phyloP scores from a whole-genome alignment of 1,140 invertebrate species.

The Leptonema lineaticorne region DNA sequence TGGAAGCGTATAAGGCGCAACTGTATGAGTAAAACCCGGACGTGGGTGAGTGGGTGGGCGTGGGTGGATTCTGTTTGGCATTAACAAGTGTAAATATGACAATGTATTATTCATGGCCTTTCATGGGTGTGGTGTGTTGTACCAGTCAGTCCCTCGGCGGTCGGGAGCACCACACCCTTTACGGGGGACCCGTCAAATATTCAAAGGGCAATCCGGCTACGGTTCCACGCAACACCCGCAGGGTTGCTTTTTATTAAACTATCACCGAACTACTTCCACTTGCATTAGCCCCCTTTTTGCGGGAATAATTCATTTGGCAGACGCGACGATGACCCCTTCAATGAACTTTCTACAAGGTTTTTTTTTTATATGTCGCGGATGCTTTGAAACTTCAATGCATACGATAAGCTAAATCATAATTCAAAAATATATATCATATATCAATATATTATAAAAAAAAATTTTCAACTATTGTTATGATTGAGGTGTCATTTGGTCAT shows the following conservation, averaged over 20 bases:
- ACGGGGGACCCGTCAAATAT: conserved; percentile 35
- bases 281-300: conserved; percentile 2
- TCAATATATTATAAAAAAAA: no score
- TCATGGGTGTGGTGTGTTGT: neutral
- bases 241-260: conserved; percentile 24
- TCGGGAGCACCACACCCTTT: neutral
- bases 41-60: neutral
- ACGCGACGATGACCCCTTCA: neutral
- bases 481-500: no score
- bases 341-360: no score
- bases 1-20: no score
- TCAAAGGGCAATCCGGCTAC: conserved; percentile 32
- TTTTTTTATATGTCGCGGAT: no score
- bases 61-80: conserved; percentile 26
- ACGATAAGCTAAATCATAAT: no score
- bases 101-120: conserved; percentile 35
- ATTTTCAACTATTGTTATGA: no score
- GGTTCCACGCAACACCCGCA: conserved; percentile 21
- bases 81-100: conserved; percentile 37
- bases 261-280: conserved; percentile 23
- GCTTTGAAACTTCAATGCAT: no score
- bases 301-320: neutral
- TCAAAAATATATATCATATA: no score
- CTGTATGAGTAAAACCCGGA: no score
- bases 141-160: neutral